Evolutionary conservation across 2,797 vertebrate genomes (phyloP), one percentile per base, ranked within the genome.

Genomic region (Heteromormyrus szaboi): DNA sequence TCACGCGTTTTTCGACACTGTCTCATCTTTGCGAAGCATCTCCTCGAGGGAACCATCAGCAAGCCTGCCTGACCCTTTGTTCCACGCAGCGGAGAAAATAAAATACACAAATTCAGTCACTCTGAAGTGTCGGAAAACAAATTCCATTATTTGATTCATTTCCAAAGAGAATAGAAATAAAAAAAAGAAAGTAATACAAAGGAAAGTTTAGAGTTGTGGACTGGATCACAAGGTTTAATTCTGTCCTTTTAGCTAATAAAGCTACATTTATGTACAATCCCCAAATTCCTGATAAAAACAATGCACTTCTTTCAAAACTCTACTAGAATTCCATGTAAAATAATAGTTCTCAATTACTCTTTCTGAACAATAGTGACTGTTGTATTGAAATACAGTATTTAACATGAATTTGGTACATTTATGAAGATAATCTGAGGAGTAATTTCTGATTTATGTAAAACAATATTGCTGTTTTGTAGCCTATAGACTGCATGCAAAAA

Each of bases 11-110:
- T 87, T 85, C 91, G 92, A 91, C 89, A 85, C 85, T 91, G 91
- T 92, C 92, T 91, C 90, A 86, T 90, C 90, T 88, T 44, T 84
- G 53, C 37, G 29, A 83, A 56, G 76, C 53, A 1, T 44, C 79
- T 88, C 44, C 89, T 91, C 93, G 92, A 92, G 95, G 92, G 93
- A 89, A 86, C 93, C 92, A 93, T 95, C 94, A 92, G 93, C 90
- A 90, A 87, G 91, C 37, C 81, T 86, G 90, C 92, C 90, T 91
- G 92, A 93, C 94, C 93, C 92, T 88, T 91, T 92, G 90, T 93
- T 93, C 81, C 89, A 88, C 65, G 72, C 92, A 90, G 89, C 88
- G 90, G 86, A 79, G 87, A 93, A 93, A 94, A 94, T 93, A 84
- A 93, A 94, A 94, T 93, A 90, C 86, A 90, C 91, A 92, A 92